These are phyloP conservation scores for Clanis bilineata DNA, from an alignment of 2,888 invertebrate genomes.

Conservation along the genomic window DNA sequence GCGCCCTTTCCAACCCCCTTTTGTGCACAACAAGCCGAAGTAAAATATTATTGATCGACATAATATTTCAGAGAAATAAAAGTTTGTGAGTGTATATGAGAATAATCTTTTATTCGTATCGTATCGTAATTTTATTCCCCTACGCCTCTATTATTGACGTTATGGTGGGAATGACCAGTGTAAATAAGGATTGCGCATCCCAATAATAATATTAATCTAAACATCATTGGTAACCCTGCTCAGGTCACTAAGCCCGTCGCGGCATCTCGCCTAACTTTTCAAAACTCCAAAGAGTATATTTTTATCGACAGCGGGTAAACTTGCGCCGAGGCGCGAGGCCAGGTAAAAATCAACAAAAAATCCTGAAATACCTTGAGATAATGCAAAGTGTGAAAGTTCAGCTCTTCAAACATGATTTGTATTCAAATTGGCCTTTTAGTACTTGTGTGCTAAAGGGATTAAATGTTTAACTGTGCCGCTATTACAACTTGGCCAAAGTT, in stretches of 20 bases:
- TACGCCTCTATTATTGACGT: too few species aligned
- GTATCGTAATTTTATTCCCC: too few species aligned
- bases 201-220: too few species aligned
- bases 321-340: not conserved
- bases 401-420: slow-evolving; percentile 12
- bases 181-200: too few species aligned
- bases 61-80: too few species aligned
- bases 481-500: not conserved
- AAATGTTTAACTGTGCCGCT: slow-evolving; percentile 11
- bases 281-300: slow-evolving; percentile 15
- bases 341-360: slow-evolving; percentile 18
- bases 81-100: too few species aligned
- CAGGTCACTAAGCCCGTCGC: slow-evolving; percentile 5
- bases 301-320: slow-evolving; percentile 16
- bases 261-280: not conserved
- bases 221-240: not conserved
- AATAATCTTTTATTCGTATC: too few species aligned
- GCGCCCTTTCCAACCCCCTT: too few species aligned
- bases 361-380: slow-evolving; percentile 11
- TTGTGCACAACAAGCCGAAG: too few species aligned
- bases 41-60: too few species aligned
- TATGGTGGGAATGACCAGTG: too few species aligned
- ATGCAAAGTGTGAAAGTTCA: slow-evolving; percentile 15
- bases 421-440: slow-evolving; percentile 8
- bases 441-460: slow-evolving; percentile 14